Evolutionary conservation across 2,888 invertebrate species (phyloP).

Genomic region (Allophyes oxyacanthae): DNA sequence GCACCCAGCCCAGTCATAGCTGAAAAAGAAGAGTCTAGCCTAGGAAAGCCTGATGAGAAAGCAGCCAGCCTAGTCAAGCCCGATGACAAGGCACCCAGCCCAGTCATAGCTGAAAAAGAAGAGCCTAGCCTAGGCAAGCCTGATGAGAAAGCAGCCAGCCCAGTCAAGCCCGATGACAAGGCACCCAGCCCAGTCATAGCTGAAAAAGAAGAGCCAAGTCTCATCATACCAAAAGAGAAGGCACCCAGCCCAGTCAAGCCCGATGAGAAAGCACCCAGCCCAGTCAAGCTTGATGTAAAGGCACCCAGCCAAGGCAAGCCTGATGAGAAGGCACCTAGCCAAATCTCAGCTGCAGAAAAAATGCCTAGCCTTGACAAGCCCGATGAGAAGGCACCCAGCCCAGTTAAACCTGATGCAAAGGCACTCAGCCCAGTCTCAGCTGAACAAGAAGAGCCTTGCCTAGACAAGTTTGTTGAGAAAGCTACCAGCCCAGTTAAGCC

Average conservation of each 20-base stretch:
- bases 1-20: too few species aligned
- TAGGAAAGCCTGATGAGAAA: constrained; percentile 23
- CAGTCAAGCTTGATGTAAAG: constrained; percentile 2
- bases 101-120: background rate
- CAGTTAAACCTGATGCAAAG: background rate
- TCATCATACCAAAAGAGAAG: too few species aligned
- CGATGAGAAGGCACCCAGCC: constrained; percentile 17
- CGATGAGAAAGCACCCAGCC: constrained; percentile 12
- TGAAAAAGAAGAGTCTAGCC: too few species aligned
- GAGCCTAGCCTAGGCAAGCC: background rate
- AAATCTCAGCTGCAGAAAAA: too few species aligned
- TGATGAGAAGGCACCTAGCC: constrained; percentile 22
- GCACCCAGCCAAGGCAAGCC: constrained; percentile 1
- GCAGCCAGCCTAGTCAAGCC: constrained; percentile 9
- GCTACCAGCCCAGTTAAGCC: too few species aligned
- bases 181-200: constrained; percentile 18
- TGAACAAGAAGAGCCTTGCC: background rate
- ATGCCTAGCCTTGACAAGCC: constrained; percentile 16
- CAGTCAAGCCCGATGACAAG: constrained; percentile 24
- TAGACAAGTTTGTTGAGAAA: background rate
- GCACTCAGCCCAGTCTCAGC: background rate
- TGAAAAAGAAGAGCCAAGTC: too few species aligned
- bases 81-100: constrained; percentile 12
- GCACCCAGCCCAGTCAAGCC: constrained; percentile 19
- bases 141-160: constrained; percentile 17